Evolutionary conservation across 2,888 invertebrate genomes (phyloP).

Genomic region (Polydrusus pterygomalis): DNA sequence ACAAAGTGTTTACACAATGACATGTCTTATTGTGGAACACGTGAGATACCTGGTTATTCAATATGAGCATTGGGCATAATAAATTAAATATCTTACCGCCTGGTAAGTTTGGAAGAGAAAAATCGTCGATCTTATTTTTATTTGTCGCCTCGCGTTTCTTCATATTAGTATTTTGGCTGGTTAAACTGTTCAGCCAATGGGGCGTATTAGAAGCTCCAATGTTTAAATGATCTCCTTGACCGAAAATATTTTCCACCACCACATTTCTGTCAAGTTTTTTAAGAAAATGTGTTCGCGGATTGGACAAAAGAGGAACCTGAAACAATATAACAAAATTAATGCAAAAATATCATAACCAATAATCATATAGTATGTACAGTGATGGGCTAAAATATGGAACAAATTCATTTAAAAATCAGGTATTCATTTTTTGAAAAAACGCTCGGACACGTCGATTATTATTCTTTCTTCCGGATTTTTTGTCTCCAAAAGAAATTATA

Average conservation of each 20-base stretch:
- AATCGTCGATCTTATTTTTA: constrained; percentile 70
- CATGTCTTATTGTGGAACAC: too few relatives aligned
- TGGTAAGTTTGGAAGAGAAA: constrained; percentile 78
- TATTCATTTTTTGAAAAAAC: too few relatives aligned
- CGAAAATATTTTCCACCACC: constrained; percentile 62
- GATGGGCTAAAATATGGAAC: too few relatives aligned
- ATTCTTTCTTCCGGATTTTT: too few relatives aligned
- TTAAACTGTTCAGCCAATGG: constrained; percentile 61
- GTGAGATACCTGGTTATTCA: too few relatives aligned
- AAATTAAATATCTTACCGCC: constrained; percentile 73
- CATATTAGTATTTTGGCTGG: constrained; percentile 53
- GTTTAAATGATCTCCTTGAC: constrained; percentile 58
- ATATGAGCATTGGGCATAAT: too few relatives aligned
- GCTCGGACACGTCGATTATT: too few relatives aligned
- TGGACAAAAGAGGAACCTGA: constrained; percentile 64
- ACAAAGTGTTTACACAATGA: too few relatives aligned
- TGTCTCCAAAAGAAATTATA: too few relatives aligned
- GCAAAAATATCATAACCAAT: too few relatives aligned
- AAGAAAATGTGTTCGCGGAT: constrained; percentile 64
- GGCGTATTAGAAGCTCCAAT: constrained; percentile 37
- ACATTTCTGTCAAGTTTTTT: constrained; percentile 66
- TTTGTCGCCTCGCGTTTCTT: constrained; percentile 58
- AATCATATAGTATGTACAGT: too few relatives aligned
- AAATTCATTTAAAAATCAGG: too few relatives aligned
- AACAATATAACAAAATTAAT: not conserved